A percentile compares a stretch with the other conserved stretches of the same genome.
Conservation (phyloP, 2,888 invertebrate species). For the Synergus gifuensis region DNA sequence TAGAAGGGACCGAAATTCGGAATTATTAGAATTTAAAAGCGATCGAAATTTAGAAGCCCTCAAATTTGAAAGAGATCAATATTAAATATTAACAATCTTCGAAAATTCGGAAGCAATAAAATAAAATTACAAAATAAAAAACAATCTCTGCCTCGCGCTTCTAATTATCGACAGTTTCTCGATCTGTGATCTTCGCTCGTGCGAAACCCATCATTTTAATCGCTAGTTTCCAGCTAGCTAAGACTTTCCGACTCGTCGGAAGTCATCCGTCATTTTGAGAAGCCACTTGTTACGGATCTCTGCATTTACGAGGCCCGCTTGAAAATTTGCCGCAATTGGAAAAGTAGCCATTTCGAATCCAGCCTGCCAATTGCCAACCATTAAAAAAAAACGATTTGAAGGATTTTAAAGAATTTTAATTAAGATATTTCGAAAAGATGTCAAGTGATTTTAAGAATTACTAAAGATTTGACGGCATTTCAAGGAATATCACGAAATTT, state of each 20-base stretch:
- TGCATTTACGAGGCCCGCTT: slow-evolving; percentile 2
- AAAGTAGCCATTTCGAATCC: not conserved
- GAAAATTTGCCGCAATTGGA: not conserved
- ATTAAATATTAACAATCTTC: no score
- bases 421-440: no score
- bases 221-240: slow-evolving; percentile 17
- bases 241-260: slow-evolving; percentile 22
- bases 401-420: no score
- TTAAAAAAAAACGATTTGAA: no score
- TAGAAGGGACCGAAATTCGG: not conserved
- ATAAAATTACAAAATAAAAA: no score
- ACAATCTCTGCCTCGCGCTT: not conserved
- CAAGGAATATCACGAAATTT: no score
- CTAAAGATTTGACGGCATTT: no score
- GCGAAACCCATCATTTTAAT: slow-evolving; percentile 26
- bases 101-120: no score
- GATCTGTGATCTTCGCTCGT: slow-evolving; percentile 20
- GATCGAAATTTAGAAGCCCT: not conserved
- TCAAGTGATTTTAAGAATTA: no score
- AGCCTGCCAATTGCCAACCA: no score
- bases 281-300: slow-evolving; percentile 33
- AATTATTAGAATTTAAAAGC: not conserved
- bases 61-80: not conserved
- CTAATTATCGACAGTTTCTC: not conserved
- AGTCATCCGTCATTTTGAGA: slow-evolving; percentile 34